These are phyloP conservation scores for Leucopsar rothschildi DNA, from an alignment of 2,113 vertebrate genomes.

Conservation along the genomic window DNA sequence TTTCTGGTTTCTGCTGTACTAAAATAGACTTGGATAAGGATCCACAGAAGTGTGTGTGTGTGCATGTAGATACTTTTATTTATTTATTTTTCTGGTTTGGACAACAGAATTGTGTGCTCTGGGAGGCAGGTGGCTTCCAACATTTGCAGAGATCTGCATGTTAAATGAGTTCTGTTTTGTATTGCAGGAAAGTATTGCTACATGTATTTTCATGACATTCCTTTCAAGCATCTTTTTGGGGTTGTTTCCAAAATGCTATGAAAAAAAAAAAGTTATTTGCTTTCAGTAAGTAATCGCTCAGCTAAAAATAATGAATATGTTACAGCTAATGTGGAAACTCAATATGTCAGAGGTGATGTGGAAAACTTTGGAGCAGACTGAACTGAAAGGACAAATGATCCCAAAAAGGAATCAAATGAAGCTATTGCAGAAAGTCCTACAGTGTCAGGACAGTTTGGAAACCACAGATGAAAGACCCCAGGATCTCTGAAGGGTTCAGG, in stretches of 20 bases:
- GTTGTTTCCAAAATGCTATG: not conserved
- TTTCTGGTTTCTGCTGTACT: not conserved
- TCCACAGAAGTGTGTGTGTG: not conserved
- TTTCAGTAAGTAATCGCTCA: slow-evolving; percentile 41
- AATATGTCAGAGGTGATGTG: slow-evolving; percentile 20
- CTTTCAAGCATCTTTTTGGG: not conserved
- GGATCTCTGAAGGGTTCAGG: not conserved
- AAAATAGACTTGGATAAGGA: slow-evolving; percentile 14
- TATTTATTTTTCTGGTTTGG: slow-evolving; percentile 24
- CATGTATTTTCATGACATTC: slow-evolving; percentile 12
- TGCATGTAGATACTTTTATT: not conserved
- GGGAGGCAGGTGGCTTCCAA: slow-evolving; percentile 43
- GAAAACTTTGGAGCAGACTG: not conserved
- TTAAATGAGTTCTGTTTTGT: not conserved
- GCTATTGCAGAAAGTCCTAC: not conserved
- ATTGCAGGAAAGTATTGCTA: not conserved
- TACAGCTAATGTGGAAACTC: slow-evolving; percentile 45
- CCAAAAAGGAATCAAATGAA: not conserved
- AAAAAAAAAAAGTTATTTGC: not conserved
- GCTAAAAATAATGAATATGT: slow-evolving; percentile 43
- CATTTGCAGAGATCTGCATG: not conserved
- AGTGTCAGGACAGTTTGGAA: not conserved
- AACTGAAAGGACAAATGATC: not conserved
- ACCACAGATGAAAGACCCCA: not conserved
- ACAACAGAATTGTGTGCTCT: not conserved